Percentiles rank a stretch among this genome's conserved stretches.
Evolutionary conservation across 2,113 vertebrate species (phyloP).

Genomic region (Gallinago undulata): DNA sequence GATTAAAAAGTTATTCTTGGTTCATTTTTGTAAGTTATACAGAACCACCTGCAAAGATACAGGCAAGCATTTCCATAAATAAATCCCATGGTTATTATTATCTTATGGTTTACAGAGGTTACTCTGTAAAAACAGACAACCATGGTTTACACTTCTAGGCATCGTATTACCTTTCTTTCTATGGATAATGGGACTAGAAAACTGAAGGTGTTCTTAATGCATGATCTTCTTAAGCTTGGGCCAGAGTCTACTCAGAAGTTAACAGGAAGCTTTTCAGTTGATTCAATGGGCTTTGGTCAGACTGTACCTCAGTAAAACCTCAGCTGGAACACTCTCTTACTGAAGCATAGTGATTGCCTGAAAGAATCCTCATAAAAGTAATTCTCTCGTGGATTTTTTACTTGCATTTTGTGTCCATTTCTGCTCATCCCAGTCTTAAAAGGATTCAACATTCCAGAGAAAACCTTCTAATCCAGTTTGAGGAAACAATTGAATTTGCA

Average conservation of each 20-base stretch:
- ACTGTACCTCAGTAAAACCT: background rate
- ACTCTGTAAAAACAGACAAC: background rate
- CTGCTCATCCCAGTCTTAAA: background rate
- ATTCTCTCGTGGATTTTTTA: background rate
- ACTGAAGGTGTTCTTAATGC: background rate
- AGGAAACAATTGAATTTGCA: background rate
- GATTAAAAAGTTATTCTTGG: background rate
- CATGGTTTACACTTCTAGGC: background rate
- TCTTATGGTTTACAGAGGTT: background rate
- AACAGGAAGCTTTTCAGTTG: background rate
- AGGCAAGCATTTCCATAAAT: background rate
- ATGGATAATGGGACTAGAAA: background rate
- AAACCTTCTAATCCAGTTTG: background rate
- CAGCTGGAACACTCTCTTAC: background rate
- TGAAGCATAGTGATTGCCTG: background rate
- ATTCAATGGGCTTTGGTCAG: background rate
- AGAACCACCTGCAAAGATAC: background rate
- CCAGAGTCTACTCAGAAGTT: background rate
- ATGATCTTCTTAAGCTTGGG: background rate
- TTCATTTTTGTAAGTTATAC: background rate
- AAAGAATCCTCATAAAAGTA: background rate
- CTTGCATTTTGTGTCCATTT: background rate
- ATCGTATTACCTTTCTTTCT: background rate
- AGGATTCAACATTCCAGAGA: background rate
- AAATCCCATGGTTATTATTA: background rate